These are phyloP conservation scores for Rhodophaea formosa DNA, from an alignment of 2,888 invertebrate species.

Conservation along the genomic window DNA sequence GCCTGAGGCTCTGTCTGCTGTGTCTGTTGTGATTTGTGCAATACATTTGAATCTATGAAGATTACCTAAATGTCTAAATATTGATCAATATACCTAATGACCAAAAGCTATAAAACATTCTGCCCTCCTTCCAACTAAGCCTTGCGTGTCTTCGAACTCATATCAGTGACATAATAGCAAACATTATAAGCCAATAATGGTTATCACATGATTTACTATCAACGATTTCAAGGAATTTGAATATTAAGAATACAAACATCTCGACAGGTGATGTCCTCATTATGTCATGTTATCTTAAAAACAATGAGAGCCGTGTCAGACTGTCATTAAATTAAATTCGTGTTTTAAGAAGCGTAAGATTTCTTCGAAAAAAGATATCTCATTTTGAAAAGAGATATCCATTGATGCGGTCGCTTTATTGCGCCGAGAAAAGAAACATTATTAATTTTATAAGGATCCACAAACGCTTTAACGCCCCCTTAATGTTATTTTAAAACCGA, in stretches of 20 bases:
- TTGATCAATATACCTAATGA: not conserved
- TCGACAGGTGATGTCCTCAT: slow-evolving; percentile 21
- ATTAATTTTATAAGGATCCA: slow-evolving; percentile 68
- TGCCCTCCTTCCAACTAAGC: not conserved
- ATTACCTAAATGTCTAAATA: not conserved
- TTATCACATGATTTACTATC: slow-evolving; percentile 21
- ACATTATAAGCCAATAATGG: slow-evolving; percentile 20
- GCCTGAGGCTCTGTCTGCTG: too few species aligned
- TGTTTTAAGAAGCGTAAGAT: slow-evolving; percentile 15
- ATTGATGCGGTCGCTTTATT: slow-evolving; percentile 59
- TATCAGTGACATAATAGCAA: slow-evolving; percentile 19
- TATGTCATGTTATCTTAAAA: slow-evolving; percentile 23
- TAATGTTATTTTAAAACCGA: slow-evolving; percentile 73
- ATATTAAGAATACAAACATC: slow-evolving; percentile 22
- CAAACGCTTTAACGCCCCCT: slow-evolving; percentile 68
- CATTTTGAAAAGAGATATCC: slow-evolving; percentile 8
- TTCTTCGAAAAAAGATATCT: not conserved
- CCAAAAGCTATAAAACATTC: not conserved
- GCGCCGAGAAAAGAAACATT: slow-evolving; percentile 55
- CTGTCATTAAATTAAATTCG: slow-evolving; percentile 15
- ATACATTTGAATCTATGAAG: not conserved
- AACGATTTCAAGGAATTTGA: slow-evolving; percentile 23
- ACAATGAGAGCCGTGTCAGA: slow-evolving; percentile 17
- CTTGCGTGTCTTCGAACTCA: slow-evolving; percentile 9
- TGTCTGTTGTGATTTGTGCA: too few species aligned